A percentile compares a stretch with the other conserved stretches of the same genome.
Evolutionary conservation across 2,113 vertebrate genomes (phyloP).

Genomic region (Neodon shergylaensis): DNA sequence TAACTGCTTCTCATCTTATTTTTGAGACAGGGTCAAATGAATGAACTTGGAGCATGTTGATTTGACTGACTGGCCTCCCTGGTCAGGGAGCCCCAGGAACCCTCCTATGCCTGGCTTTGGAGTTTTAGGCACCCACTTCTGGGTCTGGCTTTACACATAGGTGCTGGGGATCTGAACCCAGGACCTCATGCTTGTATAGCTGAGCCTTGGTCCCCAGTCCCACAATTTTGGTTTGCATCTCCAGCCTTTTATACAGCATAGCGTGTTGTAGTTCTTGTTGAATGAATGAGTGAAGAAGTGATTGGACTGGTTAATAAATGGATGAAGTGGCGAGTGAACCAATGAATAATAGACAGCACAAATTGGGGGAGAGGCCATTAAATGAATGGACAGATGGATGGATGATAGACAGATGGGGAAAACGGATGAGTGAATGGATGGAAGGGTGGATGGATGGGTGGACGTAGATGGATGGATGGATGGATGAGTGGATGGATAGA

Average conservation of each 20-base stretch:
- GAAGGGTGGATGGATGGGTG: too few relatives aligned
- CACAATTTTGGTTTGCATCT: neutral
- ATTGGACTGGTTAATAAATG: neutral
- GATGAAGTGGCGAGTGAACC: neutral
- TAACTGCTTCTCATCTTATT: neutral
- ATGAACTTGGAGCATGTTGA: neutral
- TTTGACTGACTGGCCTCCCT: neutral
- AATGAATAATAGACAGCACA: neutral
- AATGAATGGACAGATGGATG: too few relatives aligned
- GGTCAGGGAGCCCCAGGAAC: neutral
- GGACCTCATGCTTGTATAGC: neutral
- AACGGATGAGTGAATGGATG: neutral
- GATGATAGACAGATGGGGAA: too few relatives aligned
- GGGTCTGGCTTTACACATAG: neutral
- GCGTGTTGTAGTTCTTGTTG: neutral
- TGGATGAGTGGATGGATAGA: neutral
- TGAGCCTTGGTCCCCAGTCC: neutral
- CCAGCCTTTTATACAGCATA: neutral
- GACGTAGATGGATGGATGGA: neutral
- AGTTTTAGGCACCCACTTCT: neutral
- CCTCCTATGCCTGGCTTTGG: neutral
- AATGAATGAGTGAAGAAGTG: neutral
- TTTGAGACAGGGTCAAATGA: neutral
- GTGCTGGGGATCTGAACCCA: neutral
- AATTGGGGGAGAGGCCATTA: neutral